Evolutionary conservation across 2,113 vertebrate genomes (phyloP), one percentile per base, ranked within the genome.

Genomic region (Amphilophus citrinellus): DNA sequence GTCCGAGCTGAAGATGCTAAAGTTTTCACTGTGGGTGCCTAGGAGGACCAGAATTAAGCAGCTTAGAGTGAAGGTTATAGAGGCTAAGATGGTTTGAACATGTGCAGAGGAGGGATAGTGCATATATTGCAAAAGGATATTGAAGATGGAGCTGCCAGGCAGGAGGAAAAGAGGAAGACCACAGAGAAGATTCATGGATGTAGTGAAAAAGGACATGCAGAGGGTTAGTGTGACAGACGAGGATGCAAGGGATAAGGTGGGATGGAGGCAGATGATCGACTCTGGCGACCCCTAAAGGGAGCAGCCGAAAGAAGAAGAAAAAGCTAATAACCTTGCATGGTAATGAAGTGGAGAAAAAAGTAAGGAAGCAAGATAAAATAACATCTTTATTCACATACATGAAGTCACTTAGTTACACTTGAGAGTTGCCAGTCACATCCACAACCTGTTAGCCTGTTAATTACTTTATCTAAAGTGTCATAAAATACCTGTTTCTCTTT

Each of bases 111-210:
- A 44, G 42, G 42, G 42, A 44, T 13, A 44, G 11, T 44, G 11
- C 13, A 14, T 44, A 44, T 13, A 44, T 14, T 44, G 42, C 11
- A 13, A 44, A 44, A 44, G 42, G 11, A 44, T 39, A 39, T 39
- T 39, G 37, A 39, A 39, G 37, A 39, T 39, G 37, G 9, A 39
- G 37, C 37, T 39, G 37, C 37, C 37, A 39, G 37, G 37, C 24
- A 71, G 18, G 66, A 20, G 66, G 44, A 71, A 71, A 71, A 53
- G 66, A 53, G 17, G 66, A 53, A 39, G 37, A 56, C 53, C 53
- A n/a, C 7, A 56, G 18, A 56, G 18, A n/a, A 56, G 3, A 24
- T 71, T 20, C 1, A 13, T 71, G 44, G 42, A 30, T 50, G 15
- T 30, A 50, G 65, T 53, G 66, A 71, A 20, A 0, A 10, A 53